Percentiles rank a stretch among this genome's conserved stretches.
Conservation (phyloP, 2,113 vertebrate genomes). For the Phoxinus phoxinus region DNA sequence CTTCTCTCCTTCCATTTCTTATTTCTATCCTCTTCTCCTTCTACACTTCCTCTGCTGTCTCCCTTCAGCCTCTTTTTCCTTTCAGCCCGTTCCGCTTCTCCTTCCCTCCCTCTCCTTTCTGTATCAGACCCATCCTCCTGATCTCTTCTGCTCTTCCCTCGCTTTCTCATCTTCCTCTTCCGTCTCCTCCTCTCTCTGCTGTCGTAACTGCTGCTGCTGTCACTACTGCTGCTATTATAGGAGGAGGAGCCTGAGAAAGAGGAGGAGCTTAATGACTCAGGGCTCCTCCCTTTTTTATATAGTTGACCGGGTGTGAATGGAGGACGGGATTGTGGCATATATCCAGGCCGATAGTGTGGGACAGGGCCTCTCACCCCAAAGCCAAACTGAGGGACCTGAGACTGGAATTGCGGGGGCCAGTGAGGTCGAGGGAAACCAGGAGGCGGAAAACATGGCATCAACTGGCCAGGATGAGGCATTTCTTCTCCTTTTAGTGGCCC, state of each 20-base stretch:
- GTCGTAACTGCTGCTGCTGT: conserved; percentile 60
- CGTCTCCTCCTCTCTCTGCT: conserved; percentile 59
- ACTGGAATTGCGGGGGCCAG: conserved; percentile 57
- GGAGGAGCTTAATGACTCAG: conserved; percentile 61
- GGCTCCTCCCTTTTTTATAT: conserved; percentile 52
- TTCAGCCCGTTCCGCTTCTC: conserved; percentile 61
- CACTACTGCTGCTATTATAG: conserved; percentile 49
- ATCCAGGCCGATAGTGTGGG: conserved; percentile 34
- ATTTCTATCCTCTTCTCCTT: conserved; percentile 55
- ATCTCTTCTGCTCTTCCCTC: conserved; percentile 54
- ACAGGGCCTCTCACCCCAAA: conserved; percentile 5
- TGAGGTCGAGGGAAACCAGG: conserved; percentile 43
- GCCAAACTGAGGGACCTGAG: not conserved
- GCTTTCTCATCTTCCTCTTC: conserved; percentile 54
- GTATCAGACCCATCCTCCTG: conserved; percentile 48
- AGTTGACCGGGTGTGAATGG: conserved; percentile 39
- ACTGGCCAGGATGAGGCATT: not conserved
- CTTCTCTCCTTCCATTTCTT: conserved; percentile 36
- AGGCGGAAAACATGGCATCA: conserved; percentile 21
- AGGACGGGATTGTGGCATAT: conserved; percentile 39
- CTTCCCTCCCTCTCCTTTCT: conserved; percentile 59
- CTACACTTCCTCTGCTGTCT: conserved; percentile 62
- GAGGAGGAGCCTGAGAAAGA: conserved; percentile 66
- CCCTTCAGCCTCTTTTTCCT: conserved; percentile 38
- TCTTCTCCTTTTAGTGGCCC: conserved; percentile 18